A percentile compares a stretch with the other conserved stretches of the same genome.
These are phyloP conservation scores for Panagrolaimus sp. DNA, from an alignment of 1,140 invertebrate genomes.

Conservation along the genomic window DNA sequence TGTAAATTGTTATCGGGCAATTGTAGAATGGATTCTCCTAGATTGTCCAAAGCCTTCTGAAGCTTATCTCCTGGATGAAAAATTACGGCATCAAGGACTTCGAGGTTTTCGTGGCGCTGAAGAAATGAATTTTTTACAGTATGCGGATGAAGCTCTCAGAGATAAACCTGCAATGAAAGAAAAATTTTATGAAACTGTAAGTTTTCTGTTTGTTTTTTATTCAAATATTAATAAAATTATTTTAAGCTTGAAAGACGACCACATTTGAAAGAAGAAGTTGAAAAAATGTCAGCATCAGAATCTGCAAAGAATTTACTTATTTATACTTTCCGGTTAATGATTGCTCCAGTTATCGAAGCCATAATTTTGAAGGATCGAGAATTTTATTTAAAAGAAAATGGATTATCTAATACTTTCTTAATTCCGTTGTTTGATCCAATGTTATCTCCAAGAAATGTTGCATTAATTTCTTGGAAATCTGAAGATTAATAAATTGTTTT, in stretches of 20 bases:
- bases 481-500: not conserved
- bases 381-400: slow-evolving; percentile 38
- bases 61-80: not conserved
- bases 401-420: not conserved
- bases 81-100: slow-evolving; percentile 24
- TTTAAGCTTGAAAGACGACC: not conserved
- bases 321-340: slow-evolving; percentile 39
- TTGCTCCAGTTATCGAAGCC: slow-evolving; percentile 49
- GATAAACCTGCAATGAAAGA: slow-evolving; percentile 23
- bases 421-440: slow-evolving; percentile 41
- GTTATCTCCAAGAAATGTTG: slow-evolving; percentile 47
- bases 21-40: slow-evolving; percentile 37
- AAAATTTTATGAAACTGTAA: slow-evolving; percentile 24
- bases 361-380: slow-evolving; percentile 40
- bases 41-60: not conserved
- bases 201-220: slow-evolving; percentile 11
- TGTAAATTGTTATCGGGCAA: slow-evolving; percentile 37
- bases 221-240: slow-evolving; percentile 21
- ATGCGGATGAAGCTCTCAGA: slow-evolving; percentile 25
- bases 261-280: slow-evolving; percentile 18
- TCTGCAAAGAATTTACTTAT: slow-evolving; percentile 20
- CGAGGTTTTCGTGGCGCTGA: slow-evolving; percentile 22
- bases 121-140: slow-evolving; percentile 37
- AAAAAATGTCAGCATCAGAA: slow-evolving; percentile 21
- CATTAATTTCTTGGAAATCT: slow-evolving; percentile 29